Conservation (phyloP, 2,113 vertebrate genomes). For the Monarcha castaneiventris region DNA sequence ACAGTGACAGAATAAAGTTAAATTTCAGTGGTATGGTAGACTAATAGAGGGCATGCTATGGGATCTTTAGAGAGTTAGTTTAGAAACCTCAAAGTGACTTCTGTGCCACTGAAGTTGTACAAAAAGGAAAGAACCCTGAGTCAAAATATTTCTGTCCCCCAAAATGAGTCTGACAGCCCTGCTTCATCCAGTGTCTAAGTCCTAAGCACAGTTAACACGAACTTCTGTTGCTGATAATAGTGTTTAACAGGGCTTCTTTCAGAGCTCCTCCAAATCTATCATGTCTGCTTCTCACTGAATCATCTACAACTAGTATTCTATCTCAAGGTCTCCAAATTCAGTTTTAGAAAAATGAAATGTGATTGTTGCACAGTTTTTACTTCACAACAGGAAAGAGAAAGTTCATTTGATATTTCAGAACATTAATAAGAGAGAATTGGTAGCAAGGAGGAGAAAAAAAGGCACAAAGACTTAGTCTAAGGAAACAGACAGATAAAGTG, state of each 20-base stretch:
- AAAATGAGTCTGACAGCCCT: background rate
- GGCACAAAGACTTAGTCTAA: background rate
- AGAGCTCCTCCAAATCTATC: background rate
- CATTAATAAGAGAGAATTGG: background rate
- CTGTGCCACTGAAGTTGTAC: background rate
- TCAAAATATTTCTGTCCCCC: background rate
- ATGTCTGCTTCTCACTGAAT: background rate
- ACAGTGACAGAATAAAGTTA: background rate
- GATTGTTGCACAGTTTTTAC: background rate
- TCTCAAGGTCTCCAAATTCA: background rate
- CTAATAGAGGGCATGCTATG: background rate
- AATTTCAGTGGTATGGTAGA: background rate
- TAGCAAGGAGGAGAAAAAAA: background rate
- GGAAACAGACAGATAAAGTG: background rate
- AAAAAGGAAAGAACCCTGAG: background rate
- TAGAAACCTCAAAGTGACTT: background rate
- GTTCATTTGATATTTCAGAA: background rate
- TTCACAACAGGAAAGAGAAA: background rate
- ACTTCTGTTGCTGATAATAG: background rate
- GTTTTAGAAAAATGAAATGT: constrained; percentile 16
- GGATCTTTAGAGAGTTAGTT: background rate
- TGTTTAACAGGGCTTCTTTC: background rate
- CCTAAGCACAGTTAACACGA: background rate
- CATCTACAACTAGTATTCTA: background rate
- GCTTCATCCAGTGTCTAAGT: background rate